Conservation (phyloP, 2,888 invertebrate genomes). For the Rotaria macrura region DNA sequence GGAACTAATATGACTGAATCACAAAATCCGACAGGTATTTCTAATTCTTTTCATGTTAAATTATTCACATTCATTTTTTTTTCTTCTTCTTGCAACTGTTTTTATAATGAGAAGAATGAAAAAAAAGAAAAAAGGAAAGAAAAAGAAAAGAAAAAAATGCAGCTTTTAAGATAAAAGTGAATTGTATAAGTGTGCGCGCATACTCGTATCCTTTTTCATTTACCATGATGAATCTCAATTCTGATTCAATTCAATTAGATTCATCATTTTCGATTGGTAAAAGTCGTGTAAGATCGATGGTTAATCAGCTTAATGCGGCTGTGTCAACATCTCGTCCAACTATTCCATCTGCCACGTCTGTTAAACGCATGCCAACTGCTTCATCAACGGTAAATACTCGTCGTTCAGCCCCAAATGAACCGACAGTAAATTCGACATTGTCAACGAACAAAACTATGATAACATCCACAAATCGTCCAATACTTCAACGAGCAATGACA, state of each 20-base stretch:
- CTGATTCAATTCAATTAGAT: background rate
- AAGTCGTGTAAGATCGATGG: background rate
- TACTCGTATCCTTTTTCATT: background rate
- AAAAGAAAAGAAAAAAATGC: background rate
- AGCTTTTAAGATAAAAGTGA: background rate
- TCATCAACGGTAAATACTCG: background rate
- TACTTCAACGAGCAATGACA: background rate
- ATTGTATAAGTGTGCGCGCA: background rate
- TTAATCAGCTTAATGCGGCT: background rate
- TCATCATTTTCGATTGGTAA: background rate
- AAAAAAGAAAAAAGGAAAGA: background rate
- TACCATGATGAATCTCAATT: background rate
- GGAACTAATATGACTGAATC: conserved; percentile 3
- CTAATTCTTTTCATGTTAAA: background rate
- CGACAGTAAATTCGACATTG: background rate
- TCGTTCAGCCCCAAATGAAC: background rate
- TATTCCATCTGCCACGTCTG: background rate
- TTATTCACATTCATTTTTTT: background rate
- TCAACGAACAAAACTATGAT: background rate
- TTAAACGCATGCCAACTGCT: background rate
- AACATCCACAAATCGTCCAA: background rate
- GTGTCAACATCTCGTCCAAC: background rate
- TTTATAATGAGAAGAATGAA: no score
- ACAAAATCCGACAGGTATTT: background rate
- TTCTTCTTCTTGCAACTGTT: no score